Evolutionary conservation across 2,797 vertebrate species (phyloP), one percentile per base, ranked within the genome.

Genomic region (Rhinatrema bivittatum): DNA sequence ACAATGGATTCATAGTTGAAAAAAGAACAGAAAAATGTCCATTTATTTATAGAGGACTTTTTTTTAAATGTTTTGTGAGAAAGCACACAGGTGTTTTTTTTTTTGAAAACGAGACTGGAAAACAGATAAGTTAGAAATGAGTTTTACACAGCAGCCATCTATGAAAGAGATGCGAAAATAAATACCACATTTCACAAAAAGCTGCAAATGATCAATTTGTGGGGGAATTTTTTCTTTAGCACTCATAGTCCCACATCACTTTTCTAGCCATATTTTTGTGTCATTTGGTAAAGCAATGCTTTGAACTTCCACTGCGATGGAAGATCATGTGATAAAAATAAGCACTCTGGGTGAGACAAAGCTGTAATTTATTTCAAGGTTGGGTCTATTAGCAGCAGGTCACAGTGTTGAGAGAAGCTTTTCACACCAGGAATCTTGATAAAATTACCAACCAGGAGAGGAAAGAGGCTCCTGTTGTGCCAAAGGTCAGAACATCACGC

Each of bases 291-390:
- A 36, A 46, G 60, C 29, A 65, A 42, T n/a, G 17, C 3, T n/a
- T 29, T 53, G 21, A 0, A 1, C 9, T 14, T 49, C 21, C 25
- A 27, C 7, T 30, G 17, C 20, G 57, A 47, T 58, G 39, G 27
- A 40, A 53, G 5, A 1, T 27, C 50, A 21, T 1, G 5, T 40
- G 52, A 51, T 15, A 48, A 56, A n/a, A 42, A 50, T 28, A 32
- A 39, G 29, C n/a, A 4, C 41, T 52, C 47, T 5, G 36, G 53
- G 62, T 56, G 51, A 62, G 45, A 58, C 28, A 72, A 43, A 20
- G 9, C 1, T 14, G 5, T 25, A 2, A 13, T 58, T 54, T 50
- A 39, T 64, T 33, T 59, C 21, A 38, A 48, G 42, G 34, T 3
- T 49, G 42, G 42, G 33, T 42, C 37, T 42, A n/a, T 54, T 59